Base-by-base conservation (phyloP, 2,113 vertebrate species). In the Pipra filicauda region DNA sequence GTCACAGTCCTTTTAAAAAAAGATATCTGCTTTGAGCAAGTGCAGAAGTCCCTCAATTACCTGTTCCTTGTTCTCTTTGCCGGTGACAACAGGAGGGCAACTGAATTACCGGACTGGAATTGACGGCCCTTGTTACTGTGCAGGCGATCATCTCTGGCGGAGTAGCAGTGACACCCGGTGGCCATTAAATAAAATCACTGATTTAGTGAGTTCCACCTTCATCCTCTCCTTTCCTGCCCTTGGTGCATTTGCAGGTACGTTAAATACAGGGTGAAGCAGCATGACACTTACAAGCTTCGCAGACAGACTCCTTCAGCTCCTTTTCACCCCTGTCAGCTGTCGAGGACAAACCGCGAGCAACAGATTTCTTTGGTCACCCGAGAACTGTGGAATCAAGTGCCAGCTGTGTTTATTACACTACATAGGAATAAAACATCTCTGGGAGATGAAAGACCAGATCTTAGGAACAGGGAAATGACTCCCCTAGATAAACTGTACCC, bases 141-240 rank as follows among this genome's bases (percentile, higher is more conserved):
- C 15, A 20, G 28, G 26, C 2, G 3, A 39, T 27, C 7, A 3
- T 24, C 8, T 95, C 28, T 57, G 55, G 67, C 14, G 31, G 79
- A 76, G 58, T 43, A 74, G 19, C 74, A 91, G 61, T 80, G 96
- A 85, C 96, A 95, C 79, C 94, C 17, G 2, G 89, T 95, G 96
- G 92, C 26, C 37, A 9, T 57, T 43, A 62, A 21, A 41, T 41
- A 59, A 71, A 69, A 54, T 57, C 4, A 3, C 30, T 64, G 41
- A 15, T 64, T 64, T 31, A 43, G 12, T 6, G 54, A 28, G 48
- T 58, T 52, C 16, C 35, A 20, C n/a, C 12, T 24, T 43, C 6
- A 20, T 33, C 6, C 3, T 12, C 5, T 26, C 28, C 43, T 21
- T 59, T 33, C 20, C 18, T 0, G 0, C 11, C 16, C 5, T 30